phyloP scores from a whole-genome alignment of 2,797 vertebrate species.

The Ispidina lecontei region DNA sequence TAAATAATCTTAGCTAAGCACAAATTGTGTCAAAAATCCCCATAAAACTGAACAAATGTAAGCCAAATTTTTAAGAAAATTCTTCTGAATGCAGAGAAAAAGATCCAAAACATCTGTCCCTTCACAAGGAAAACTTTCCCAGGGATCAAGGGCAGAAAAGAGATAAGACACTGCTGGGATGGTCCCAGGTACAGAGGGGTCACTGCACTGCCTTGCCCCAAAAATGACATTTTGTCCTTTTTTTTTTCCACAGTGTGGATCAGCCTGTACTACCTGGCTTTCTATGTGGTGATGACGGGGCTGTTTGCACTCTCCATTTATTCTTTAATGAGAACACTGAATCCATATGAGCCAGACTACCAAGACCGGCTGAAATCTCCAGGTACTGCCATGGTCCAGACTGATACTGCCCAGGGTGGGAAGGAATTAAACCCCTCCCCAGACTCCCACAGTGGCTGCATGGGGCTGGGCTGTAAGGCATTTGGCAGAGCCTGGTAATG shows the following conservation, averaged over 20 bases:
- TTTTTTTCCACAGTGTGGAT: slow-evolving; percentile 85
- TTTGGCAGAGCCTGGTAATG: accelerated
- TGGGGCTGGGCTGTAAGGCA: not conserved
- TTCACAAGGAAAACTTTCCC: not conserved
- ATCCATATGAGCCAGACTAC: slow-evolving; percentile 87
- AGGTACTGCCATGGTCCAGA: slow-evolving; percentile 69
- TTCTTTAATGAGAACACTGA: slow-evolving; percentile 84
- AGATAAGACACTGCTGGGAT: accelerated
- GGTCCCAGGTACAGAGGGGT: accelerated
- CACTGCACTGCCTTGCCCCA: accelerated
- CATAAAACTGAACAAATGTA: not conserved
- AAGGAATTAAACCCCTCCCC: not conserved
- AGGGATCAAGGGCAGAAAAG: not conserved
- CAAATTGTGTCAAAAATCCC: not conserved
- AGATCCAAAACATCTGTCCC: not conserved
- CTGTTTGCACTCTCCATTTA: slow-evolving; percentile 87
- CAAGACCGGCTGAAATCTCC: slow-evolving; percentile 89
- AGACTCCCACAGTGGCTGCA: accelerated
- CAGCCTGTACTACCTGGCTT: slow-evolving; percentile 89
- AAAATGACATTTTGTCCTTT: not conserved
- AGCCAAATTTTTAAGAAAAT: not conserved
- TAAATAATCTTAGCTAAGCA: not conserved
- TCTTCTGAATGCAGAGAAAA: not conserved
- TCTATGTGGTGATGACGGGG: slow-evolving; percentile 87
- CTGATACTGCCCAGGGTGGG: not conserved